These are phyloP conservation scores for Acleris emargana DNA, from an alignment of 2,888 invertebrate species.

Conservation along the genomic window DNA sequence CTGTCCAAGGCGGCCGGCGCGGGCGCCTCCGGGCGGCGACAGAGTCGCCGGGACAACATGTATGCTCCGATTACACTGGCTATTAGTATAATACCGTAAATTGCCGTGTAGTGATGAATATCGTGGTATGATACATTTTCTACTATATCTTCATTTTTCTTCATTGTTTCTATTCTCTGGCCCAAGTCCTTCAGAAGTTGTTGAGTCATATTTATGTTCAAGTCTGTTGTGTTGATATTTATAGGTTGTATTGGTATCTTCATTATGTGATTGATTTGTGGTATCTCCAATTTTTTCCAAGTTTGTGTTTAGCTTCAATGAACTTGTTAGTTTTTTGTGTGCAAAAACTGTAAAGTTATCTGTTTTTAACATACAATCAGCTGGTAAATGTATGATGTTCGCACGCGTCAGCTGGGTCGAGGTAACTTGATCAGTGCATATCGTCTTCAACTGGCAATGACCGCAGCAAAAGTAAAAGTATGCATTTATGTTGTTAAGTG, in stretches of 20 bases:
- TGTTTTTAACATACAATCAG: neutral
- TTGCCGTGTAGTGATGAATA: neutral
- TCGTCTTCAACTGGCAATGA: neutral
- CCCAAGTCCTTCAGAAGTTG: neutral
- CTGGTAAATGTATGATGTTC: neutral
- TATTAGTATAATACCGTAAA: neutral
- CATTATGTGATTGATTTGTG: neutral
- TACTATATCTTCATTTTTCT: neutral
- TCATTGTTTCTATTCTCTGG: neutral
- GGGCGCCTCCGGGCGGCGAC: neutral
- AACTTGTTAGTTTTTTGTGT: neutral
- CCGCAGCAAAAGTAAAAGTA: slow-evolving; percentile 1
- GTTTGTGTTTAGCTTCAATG: neutral
- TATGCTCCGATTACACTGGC: neutral
- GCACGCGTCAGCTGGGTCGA: neutral
- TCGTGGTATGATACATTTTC: neutral
- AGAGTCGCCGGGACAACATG: neutral
- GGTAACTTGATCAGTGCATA: slow-evolving; percentile 1
- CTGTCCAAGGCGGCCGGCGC: neutral
- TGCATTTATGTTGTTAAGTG: too few species aligned
- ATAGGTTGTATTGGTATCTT: neutral
- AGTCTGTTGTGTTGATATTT: neutral
- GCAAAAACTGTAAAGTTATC: neutral
- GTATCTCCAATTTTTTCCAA: neutral
- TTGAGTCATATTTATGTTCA: neutral